A percentile compares a stretch with the other conserved stretches of the same genome.
Evolutionary conservation across 2,888 invertebrate genomes (phyloP).

Genomic region (Eucriotettix oculatus): DNA sequence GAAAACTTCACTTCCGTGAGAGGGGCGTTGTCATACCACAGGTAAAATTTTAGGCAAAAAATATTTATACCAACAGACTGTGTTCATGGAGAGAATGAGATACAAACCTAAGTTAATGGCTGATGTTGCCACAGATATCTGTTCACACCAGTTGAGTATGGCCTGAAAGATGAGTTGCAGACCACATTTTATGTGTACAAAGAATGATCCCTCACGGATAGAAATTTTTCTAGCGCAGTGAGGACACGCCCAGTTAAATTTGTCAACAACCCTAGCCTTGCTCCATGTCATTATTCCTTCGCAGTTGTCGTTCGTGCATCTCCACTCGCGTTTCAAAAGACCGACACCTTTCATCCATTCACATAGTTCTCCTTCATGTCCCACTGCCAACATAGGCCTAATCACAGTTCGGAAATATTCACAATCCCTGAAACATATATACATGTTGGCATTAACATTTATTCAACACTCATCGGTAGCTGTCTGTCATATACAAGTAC

Average conservation of each 20-base stretch:
- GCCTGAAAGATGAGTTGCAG: constrained; percentile 40
- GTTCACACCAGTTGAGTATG: constrained; percentile 48
- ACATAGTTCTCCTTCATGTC: constrained; percentile 34
- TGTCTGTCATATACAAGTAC: too few relatives aligned
- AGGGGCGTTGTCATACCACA: too few relatives aligned
- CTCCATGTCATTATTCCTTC: constrained; percentile 28
- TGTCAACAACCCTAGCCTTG: constrained; percentile 31
- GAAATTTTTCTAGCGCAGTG: constrained; percentile 27
- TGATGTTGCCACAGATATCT: constrained; percentile 33
- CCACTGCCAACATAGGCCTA: constrained; percentile 30
- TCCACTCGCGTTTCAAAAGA: constrained; percentile 26
- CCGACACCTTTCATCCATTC: constrained; percentile 34
- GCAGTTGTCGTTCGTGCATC: constrained; percentile 26
- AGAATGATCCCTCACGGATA: constrained; percentile 37
- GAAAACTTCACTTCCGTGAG: too few relatives aligned
- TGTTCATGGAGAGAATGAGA: too few relatives aligned
- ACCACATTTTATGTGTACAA: constrained; percentile 43
- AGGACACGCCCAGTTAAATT: constrained; percentile 33
- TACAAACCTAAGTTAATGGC: constrained; percentile 35
- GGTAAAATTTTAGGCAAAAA: too few relatives aligned
- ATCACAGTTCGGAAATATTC: constrained; percentile 31
- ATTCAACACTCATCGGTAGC: too few relatives aligned
- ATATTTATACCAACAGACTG: too few relatives aligned
- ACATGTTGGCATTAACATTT: too few relatives aligned
- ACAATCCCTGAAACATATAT: constrained; percentile 20